Evolutionary conservation across 2,797 vertebrate genomes (phyloP).

Genomic region (Gallinago solitaria): DNA sequence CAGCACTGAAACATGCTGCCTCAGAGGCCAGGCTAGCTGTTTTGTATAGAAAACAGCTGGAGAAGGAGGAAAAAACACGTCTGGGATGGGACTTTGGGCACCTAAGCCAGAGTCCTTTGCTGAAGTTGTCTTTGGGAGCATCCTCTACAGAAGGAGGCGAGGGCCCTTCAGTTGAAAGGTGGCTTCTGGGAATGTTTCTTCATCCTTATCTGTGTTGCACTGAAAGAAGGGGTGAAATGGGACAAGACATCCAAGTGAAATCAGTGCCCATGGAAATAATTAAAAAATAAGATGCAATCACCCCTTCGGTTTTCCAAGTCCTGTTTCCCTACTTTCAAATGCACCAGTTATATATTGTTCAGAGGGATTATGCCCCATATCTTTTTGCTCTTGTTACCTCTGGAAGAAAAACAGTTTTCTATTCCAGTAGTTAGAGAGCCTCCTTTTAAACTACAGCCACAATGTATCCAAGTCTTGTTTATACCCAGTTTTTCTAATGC

Average conservation of each 20-base stretch:
- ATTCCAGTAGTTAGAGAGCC: not conserved
- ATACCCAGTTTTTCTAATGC: conserved; percentile 5
- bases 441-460: not conserved
- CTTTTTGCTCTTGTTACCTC: not conserved
- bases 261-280: not conserved
- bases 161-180: not conserved
- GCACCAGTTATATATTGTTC: not conserved
- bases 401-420: not conserved
- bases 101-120: not conserved
- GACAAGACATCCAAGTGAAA: rapidly evolving
- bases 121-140: not conserved
- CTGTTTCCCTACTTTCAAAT: not conserved
- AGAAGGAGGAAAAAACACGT: not conserved
- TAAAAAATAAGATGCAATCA: not conserved
- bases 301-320: not conserved
- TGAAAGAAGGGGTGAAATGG: not conserved
- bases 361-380: not conserved
- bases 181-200: not conserved
- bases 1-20: not conserved
- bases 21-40: not conserved
- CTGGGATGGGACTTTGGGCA: not conserved
- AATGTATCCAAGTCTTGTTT: not conserved
- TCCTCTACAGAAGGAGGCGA: not conserved
- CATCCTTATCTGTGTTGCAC: not conserved
- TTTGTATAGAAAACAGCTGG: not conserved